These are phyloP conservation scores for Bacillus rossius DNA, from an alignment of 1,140 invertebrate species.

Conservation along the genomic window DNA sequence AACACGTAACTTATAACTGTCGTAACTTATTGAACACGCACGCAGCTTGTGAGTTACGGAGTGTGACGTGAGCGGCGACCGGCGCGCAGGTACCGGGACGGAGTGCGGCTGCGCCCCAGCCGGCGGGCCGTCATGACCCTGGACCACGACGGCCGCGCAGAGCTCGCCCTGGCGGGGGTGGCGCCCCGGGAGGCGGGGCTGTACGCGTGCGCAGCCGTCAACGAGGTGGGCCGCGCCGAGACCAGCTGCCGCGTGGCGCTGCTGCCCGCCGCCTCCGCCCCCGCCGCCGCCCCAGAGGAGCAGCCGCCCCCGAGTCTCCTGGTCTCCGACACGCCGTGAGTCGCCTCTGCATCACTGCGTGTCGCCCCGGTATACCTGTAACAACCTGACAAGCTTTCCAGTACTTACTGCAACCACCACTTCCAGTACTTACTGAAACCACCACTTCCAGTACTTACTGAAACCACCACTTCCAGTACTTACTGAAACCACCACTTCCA, in stretches of 20 bases:
- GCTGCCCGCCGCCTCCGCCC: constrained; percentile 27
- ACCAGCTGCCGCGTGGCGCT: constrained; percentile 65
- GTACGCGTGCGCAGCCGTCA: constrained; percentile 83
- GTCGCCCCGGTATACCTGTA: no score
- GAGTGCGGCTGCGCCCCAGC: constrained; percentile 63
- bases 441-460: no score
- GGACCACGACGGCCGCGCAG: constrained; percentile 70
- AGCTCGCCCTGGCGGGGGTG: constrained; percentile 60
- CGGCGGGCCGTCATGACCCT: constrained; percentile 67
- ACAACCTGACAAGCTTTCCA: no score
- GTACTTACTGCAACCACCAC: no score
- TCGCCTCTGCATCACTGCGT: neutral
- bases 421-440: no score
- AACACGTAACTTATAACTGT: no score
- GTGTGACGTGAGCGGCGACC: no score
- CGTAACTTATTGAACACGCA: no score
- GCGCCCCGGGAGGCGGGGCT: constrained; percentile 68
- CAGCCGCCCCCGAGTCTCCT: constrained; percentile 1
- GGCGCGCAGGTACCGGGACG: constrained; percentile 62
- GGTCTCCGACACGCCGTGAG: constrained; percentile 20
- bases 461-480: no score
- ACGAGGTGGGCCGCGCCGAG: constrained; percentile 75
- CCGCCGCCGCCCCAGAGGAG: neutral
- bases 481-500: no score
- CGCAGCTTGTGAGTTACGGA: no score